Conservation (phyloP, 2,797 vertebrate species). For the Leptoclinus maculatus region DNA sequence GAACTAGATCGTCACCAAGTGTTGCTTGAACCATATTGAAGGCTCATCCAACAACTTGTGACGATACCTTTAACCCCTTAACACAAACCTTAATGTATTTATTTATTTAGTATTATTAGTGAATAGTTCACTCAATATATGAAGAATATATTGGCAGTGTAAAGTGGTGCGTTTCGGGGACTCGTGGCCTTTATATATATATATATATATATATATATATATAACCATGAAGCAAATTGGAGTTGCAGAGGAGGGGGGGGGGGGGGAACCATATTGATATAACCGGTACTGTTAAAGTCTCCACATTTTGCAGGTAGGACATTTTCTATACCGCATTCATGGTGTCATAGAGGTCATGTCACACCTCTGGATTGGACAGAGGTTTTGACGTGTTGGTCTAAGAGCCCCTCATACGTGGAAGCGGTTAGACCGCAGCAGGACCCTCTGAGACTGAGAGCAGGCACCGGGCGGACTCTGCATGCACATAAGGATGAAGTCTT, state of each 20-base stretch:
- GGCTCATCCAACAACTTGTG: background rate
- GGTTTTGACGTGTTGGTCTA: conserved; percentile 43
- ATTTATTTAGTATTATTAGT: background rate
- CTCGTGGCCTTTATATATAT: background rate
- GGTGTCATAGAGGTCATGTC: conserved; percentile 26
- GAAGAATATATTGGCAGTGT: background rate
- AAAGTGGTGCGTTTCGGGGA: background rate
- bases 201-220: background rate
- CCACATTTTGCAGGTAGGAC: background rate
- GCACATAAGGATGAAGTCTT: conserved; percentile 71
- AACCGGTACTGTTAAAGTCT: background rate
- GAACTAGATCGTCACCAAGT: background rate
- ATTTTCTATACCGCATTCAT: background rate
- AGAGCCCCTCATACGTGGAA: conserved; percentile 66
- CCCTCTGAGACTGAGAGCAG: conserved; percentile 17
- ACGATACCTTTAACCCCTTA: background rate
- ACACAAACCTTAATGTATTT: background rate
- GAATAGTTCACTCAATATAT: background rate
- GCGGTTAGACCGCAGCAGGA: conserved; percentile 36
- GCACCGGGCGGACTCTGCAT: conserved; percentile 17
- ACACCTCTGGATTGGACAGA: conserved; percentile 75
- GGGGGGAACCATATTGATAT: background rate
- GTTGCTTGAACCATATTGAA: background rate
- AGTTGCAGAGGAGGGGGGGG: background rate
- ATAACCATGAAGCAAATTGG: background rate